Base-by-base conservation (phyloP, 2,888 invertebrate genomes). In the Synergus laeviventris region DNA sequence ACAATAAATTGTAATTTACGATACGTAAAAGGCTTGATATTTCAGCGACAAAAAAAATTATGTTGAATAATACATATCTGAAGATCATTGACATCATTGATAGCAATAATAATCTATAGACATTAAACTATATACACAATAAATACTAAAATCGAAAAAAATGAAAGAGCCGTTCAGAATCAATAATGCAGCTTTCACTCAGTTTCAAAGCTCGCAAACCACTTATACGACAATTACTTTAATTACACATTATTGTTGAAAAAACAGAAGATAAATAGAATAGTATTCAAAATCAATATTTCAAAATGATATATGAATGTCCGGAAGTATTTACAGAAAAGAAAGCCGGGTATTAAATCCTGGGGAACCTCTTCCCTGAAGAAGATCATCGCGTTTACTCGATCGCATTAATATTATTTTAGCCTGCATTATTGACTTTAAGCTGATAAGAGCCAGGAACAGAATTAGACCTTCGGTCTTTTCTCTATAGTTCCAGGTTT, bases 281-380 rank as follows among this genome's bases (percentile, higher is more conserved):
- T 49, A 45, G 70, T 49, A 70, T n/a, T 18, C 31, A 70, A 70
- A 82, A 82, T 81, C 81, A 83, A 85, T 84, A 84, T 80, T 74
- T 59, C 60, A 8, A 73, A 14, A 45, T 45, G 81, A 83, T 83
- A 75, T 77, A 39, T 38, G 73, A 66, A 49, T 66, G 49, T 21
- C 66, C 31, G 31, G n/a, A 66, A 49, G 45, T 31, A 45, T 49
- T 42, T 64, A 0, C 0, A 42, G 21, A 42, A 42, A 38, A 12
- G n/a, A 12, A 21, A 38, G 5, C 18, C 16, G 54, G 36, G 49
- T 56, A 75, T 77, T n/a, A 36, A 73, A 42, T 59, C 9, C 56
- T 70, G 21, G 21, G 39, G n/a, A 16, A 16, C 21, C 9, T 11
- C 18, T 24, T 49, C 70, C 70, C 9, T 31, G 31, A n/a, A n/a